Evolutionary conservation across 2,888 invertebrate species (phyloP).

Genomic region (Dryomyza anilis): DNA sequence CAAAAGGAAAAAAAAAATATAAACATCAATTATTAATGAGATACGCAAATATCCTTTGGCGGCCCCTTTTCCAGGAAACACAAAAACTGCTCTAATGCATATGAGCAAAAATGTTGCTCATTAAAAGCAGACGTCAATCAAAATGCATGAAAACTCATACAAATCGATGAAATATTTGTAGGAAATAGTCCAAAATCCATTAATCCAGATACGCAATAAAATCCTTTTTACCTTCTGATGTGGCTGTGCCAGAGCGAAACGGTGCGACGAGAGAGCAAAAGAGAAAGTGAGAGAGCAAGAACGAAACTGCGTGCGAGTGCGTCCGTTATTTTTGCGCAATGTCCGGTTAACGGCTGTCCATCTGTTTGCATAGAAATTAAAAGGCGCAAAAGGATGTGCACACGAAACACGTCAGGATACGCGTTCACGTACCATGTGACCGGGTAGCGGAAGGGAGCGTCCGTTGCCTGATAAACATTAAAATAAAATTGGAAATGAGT

Average conservation of each 20-base stretch:
- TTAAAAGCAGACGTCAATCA: constrained; percentile 24
- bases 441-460: neutral
- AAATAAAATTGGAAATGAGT: constrained; percentile 1
- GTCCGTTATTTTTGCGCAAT: constrained; percentile 13
- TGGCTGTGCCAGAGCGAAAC: neutral
- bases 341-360: constrained; percentile 19
- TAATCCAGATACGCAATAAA: constrained; percentile 26
- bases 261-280: no score
- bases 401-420: neutral
- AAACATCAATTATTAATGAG: neutral
- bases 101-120: constrained; percentile 4
- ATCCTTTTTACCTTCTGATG: constrained; percentile 12
- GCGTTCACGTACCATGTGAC: neutral
- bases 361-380: constrained; percentile 20
- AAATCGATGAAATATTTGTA: constrained; percentile 9
- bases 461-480: neutral
- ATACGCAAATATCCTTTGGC: neutral
- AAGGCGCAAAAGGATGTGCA: neutral
- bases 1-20: neutral
- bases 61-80: neutral
- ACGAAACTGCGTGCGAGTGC: neutral
- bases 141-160: constrained; percentile 16
- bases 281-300: neutral
- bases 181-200: constrained; percentile 13
- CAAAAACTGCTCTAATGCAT: neutral